phyloP scores from a whole-genome alignment of 37 sponge, comb jelly and placozoan species.

The Dysidea cf. avara region DNA sequence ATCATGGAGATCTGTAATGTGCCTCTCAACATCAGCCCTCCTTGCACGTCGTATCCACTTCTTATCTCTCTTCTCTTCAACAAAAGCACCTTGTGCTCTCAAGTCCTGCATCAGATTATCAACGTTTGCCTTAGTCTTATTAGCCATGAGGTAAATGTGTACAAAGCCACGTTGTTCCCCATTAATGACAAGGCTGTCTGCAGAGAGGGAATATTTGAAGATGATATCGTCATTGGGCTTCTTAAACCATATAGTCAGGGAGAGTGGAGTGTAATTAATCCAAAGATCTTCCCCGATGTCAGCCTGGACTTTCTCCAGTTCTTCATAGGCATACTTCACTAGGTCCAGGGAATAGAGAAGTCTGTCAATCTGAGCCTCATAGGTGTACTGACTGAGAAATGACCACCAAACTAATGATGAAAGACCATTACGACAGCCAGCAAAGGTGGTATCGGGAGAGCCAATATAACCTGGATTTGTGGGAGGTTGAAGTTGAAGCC shows the following conservation, averaged over 20 bases:
- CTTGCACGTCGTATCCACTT: too few relatives aligned
- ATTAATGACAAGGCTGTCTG: neutral
- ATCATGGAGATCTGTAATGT: too few relatives aligned
- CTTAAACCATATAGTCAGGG: slow-evolving; percentile 10
- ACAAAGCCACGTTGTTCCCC: neutral
- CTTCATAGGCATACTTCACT: neutral
- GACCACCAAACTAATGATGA: slow-evolving; percentile 18
- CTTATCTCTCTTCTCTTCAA: too few relatives aligned
- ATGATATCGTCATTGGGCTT: slow-evolving; percentile 10
- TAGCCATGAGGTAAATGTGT: slow-evolving; percentile 28
- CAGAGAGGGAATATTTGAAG: slow-evolving; percentile 6
- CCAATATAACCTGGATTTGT: slow-evolving; percentile 2
- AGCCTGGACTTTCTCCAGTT: neutral
- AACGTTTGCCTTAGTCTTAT: neutral
- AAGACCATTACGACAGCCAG: slow-evolving; percentile 19
- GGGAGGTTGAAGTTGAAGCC: neutral
- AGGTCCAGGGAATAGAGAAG: slow-evolving; percentile 6
- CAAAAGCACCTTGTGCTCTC: slow-evolving; percentile 1
- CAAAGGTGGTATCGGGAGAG: slow-evolving; percentile 30
- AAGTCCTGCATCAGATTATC: neutral
- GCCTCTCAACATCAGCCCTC: too few relatives aligned
- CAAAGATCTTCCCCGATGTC: slow-evolving; percentile 10
- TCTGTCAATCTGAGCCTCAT: slow-evolving; percentile 1
- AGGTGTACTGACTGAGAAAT: slow-evolving; percentile 25
- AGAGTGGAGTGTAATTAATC: neutral